phyloP scores from a whole-genome alignment of 2,888 invertebrate species.

The Trisateles emortualis region DNA sequence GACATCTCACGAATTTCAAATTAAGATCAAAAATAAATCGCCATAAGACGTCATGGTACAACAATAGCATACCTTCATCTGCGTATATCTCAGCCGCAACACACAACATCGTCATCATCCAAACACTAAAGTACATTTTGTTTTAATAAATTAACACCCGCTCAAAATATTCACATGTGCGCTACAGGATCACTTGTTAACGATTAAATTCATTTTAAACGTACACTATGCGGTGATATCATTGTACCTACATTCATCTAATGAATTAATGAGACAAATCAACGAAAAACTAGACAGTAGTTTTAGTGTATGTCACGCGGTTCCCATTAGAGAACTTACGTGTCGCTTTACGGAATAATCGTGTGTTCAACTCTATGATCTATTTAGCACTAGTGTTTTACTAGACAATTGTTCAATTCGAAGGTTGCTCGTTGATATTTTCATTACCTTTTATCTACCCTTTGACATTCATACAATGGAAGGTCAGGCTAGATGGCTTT shows the following conservation, averaged over 20 bases:
- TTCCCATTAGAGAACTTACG: slow-evolving; percentile 57
- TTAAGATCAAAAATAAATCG: too few species aligned
- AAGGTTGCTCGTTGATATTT: slow-evolving; percentile 26
- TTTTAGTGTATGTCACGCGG: slow-evolving; percentile 69
- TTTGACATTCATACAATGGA: slow-evolving; percentile 35
- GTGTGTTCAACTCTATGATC: slow-evolving; percentile 13
- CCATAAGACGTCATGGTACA: too few species aligned
- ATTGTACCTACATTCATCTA: slow-evolving; percentile 60
- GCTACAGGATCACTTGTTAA: slow-evolving; percentile 58
- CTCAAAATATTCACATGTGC: slow-evolving; percentile 60
- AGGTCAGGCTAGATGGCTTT: slow-evolving; percentile 34
- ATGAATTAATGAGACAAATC: slow-evolving; percentile 72
- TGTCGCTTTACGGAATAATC: slow-evolving; percentile 20
- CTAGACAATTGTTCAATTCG: slow-evolving; percentile 11
- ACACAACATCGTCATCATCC: slow-evolving; percentile 41
- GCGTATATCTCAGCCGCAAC: slow-evolving; percentile 40
- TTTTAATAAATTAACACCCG: slow-evolving; percentile 44
- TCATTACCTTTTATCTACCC: slow-evolving; percentile 16
- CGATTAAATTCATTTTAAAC: slow-evolving; percentile 61
- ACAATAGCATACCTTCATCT: slow-evolving; percentile 35
- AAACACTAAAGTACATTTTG: slow-evolving; percentile 47
- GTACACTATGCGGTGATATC: slow-evolving; percentile 69
- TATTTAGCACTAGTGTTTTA: slow-evolving; percentile 21
- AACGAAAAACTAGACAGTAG: slow-evolving; percentile 59
- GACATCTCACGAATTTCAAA: too few species aligned